Percentiles rank a stretch among this genome's conserved stretches.
phyloP scores from a whole-genome alignment of 2,888 invertebrate genomes.

The Escarpia spicata region DNA sequence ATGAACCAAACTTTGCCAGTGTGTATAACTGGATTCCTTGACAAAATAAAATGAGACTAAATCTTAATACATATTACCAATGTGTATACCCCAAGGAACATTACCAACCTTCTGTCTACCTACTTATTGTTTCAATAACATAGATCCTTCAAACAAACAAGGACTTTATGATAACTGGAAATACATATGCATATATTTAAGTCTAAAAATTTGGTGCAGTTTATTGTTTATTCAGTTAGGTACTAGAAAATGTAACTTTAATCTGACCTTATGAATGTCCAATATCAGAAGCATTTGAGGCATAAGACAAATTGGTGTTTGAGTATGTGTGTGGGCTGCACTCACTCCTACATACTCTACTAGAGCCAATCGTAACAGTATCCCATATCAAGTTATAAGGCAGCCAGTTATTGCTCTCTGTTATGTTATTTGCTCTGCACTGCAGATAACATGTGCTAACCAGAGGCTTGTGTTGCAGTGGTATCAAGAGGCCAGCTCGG shows the following conservation, averaged over 20 bases:
- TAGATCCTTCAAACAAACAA: too few relatives aligned
- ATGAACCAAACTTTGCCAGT: too few relatives aligned
- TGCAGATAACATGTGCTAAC: not conserved
- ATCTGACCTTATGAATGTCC: not conserved
- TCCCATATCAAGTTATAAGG: not conserved
- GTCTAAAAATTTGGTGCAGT: too few relatives aligned
- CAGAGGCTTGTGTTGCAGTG: not conserved
- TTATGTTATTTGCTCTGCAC: constrained; percentile 2
- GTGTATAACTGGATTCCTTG: too few relatives aligned
- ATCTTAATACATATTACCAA: too few relatives aligned
- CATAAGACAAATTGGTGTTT: not conserved
- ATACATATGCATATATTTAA: too few relatives aligned
- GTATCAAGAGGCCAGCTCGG: not conserved
- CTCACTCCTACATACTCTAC: not conserved
- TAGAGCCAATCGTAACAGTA: not conserved
- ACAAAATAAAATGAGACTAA: too few relatives aligned
- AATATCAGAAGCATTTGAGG: not conserved
- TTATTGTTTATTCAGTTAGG: not conserved
- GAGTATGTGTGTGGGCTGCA: not conserved
- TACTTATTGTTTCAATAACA: too few relatives aligned
- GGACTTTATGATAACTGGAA: too few relatives aligned
- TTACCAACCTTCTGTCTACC: too few relatives aligned
- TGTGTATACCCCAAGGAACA: too few relatives aligned
- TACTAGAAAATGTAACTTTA: not conserved
- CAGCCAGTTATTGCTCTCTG: constrained; percentile 16